Evolutionary conservation across 2,113 vertebrate genomes (phyloP).

Genomic region (Mormoops blainvillei): DNA sequence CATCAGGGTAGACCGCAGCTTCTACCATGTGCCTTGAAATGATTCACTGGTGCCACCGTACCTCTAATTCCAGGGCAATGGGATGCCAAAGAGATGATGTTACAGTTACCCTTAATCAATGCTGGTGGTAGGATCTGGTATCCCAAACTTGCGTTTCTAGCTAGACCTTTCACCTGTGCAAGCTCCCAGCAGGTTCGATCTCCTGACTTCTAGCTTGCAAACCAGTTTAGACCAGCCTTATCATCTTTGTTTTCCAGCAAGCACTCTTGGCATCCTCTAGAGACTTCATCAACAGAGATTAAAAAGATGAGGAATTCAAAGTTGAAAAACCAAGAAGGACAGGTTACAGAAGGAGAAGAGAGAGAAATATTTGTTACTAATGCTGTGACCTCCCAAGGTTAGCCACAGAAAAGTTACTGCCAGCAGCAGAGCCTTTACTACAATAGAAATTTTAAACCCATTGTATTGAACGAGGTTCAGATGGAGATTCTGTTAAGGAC

Average conservation of each 20-base stretch:
- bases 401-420: neutral
- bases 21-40: neutral
- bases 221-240: neutral
- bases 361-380: slow-evolving; percentile 51
- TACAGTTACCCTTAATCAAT: neutral
- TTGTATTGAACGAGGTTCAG: slow-evolving; percentile 21
- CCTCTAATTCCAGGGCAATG: neutral
- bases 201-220: neutral
- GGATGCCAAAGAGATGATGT: neutral
- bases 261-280: neutral
- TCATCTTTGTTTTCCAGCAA: neutral
- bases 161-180: neutral
- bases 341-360: neutral
- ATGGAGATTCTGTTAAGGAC: neutral
- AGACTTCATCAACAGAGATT: neutral
- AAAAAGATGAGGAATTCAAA: slow-evolving; percentile 26
- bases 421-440: slow-evolving; percentile 3
- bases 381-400: neutral
- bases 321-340: slow-evolving; percentile 29
- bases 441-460: slow-evolving; percentile 39
- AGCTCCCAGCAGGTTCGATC: neutral
- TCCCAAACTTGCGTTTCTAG: neutral
- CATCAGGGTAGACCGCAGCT: neutral
- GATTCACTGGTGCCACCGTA: slow-evolving; percentile 17
- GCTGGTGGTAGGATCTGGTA: neutral